Conservation (phyloP, 2,797 vertebrate species). For the Rhabdomys pumilio region DNA sequence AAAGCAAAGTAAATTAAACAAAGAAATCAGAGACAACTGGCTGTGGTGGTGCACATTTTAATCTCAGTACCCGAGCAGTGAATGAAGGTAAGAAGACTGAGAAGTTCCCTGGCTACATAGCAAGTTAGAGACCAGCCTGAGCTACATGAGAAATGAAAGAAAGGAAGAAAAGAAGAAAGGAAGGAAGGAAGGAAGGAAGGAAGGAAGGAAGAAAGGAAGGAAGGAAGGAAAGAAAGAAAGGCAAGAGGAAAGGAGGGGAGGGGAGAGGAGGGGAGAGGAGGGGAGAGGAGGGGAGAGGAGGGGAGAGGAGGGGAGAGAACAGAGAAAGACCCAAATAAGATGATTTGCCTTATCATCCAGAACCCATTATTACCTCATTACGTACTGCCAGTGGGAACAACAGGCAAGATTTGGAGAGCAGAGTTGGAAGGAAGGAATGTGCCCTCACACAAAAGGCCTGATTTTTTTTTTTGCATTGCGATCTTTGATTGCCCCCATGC, state of each 20-base stretch:
- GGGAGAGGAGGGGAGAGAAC: too few relatives aligned
- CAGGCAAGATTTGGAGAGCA: conserved; percentile 71
- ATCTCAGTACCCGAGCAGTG: neutral
- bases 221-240: too few relatives aligned
- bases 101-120: neutral
- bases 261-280: rapidly evolving
- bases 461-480: neutral
- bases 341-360: conserved; percentile 74
- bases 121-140: neutral
- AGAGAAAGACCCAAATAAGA: conserved; percentile 31
- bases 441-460: neutral
- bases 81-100: neutral
- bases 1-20: neutral
- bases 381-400: neutral
- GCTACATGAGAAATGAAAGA: neutral
- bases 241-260: neutral
- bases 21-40: neutral
- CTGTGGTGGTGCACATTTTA: neutral
- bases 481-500: conserved; percentile 4
- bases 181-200: rapidly evolving
- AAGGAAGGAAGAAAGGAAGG: too few relatives aligned
- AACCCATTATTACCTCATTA: conserved; percentile 56
- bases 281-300: rapidly evolving
- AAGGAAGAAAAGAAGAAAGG: rapidly evolving
- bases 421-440: conserved; percentile 46